Evolutionary conservation across 2,113 vertebrate genomes (phyloP), one percentile per base, ranked within the genome.

Genomic region (Parotia lawesii): DNA sequence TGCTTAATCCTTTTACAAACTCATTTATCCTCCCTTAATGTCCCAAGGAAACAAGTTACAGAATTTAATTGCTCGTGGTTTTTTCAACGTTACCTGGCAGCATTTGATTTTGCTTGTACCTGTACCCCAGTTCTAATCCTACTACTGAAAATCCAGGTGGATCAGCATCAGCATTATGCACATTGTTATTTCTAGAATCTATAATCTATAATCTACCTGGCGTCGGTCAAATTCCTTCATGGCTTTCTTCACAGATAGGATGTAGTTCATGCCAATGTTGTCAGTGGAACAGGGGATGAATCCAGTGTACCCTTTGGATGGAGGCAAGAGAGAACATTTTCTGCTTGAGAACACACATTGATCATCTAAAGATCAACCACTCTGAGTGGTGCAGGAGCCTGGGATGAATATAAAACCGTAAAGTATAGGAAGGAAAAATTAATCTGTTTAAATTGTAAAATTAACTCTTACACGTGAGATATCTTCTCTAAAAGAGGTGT

Each of bases 281-380:
- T 97, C 95, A 7, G 35, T 11, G 54, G 96, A 48, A 18, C 44
- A 47, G 27, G 98, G 98, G 42, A 98, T 57, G 27, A 91, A 98
- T 24, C 98, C 98, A 6, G 97, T 1, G 0, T 98, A 98, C 1
- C 98, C 98, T 98, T 73, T 0, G 44, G 67, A 28, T 24, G 31
- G 20, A 81, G 67, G 47, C 13, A 77, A 57, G 47, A 66, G 40
- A 56, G 51, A 87, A 42, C 47, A 60, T 29, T 70, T 91, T 42
- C 60, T 74, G 61, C 80, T 47, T 78, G 42, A 56, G 54, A 80
- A 40, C 38, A 70, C 2, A 27, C 2, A 5, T 2, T 44, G 45
- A 8, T 19, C 7, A 3, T 17, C 3, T 17, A 23, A 82, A 24
- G 29, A 61, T 38, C 54, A 33, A 12, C 50, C 23, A 25, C 27